These are phyloP conservation scores for Acropternis orthonyx DNA, from an alignment of 2,797 vertebrate genomes.

Conservation along the genomic window DNA sequence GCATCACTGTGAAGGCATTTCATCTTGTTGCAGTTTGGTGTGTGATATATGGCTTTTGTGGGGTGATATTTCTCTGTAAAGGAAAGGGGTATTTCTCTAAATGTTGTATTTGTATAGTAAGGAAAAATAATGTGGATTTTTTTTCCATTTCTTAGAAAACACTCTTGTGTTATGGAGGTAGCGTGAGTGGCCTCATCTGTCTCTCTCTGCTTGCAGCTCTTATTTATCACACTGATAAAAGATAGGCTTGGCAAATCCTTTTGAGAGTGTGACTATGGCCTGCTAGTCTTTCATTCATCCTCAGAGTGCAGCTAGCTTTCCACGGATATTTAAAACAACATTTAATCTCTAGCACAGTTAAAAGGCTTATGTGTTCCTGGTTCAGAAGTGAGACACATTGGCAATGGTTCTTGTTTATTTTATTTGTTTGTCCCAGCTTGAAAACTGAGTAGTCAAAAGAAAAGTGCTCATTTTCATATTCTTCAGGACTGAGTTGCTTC, in stretches of 20 bases:
- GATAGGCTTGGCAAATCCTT: constrained; percentile 7
- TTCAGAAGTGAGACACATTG: neutral
- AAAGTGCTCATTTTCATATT: constrained; percentile 29
- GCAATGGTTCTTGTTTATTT: neutral
- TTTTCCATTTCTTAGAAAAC: neutral
- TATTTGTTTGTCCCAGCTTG: constrained; percentile 5
- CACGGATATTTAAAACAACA: constrained; percentile 6
- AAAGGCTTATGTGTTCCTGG: neutral
- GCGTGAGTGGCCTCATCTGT: neutral
- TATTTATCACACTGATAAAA: constrained; percentile 30
- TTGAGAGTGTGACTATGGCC: neutral
- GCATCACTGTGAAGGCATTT: neutral
- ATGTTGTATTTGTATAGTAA: constrained; percentile 32
- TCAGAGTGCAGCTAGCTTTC: neutral
- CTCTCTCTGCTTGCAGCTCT: constrained; percentile 13
- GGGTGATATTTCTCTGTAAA: neutral
- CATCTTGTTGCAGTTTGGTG: neutral
- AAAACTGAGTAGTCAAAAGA: constrained; percentile 11
- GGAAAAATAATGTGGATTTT: neutral
- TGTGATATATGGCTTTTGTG: neutral
- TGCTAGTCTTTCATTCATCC: constrained; percentile 20
- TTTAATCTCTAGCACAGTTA: constrained; percentile 21
- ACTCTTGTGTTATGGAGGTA: neutral
- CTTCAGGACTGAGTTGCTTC: neutral
- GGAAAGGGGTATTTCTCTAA: constrained; percentile 34